Conservation (phyloP, 2,888 invertebrate species). For the Diaphora mendica region DNA sequence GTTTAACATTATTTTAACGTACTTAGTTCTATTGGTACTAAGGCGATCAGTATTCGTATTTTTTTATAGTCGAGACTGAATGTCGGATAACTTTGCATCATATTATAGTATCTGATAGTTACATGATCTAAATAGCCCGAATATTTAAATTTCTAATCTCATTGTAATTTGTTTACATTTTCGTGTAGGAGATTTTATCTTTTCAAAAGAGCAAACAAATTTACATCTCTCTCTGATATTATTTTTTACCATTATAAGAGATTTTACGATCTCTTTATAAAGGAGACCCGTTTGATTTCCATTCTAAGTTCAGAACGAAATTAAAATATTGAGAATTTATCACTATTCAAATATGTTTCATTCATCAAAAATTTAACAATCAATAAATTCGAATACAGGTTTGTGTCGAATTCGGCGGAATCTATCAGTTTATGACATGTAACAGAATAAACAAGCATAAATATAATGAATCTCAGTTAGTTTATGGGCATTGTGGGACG, state of each 20-base stretch:
- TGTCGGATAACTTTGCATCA: too few relatives aligned
- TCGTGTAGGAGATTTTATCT: not conserved
- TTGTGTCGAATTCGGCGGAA: constrained; percentile 41
- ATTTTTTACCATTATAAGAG: constrained; percentile 12
- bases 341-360: constrained; percentile 31
- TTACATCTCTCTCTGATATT: not conserved
- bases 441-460: constrained; percentile 65
- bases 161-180: not conserved
- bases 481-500: constrained; percentile 54
- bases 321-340: constrained; percentile 16
- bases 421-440: constrained; percentile 57
- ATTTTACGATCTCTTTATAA: constrained; percentile 15
- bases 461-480: constrained; percentile 62
- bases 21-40: too few relatives aligned
- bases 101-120: too few relatives aligned
- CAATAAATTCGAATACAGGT: constrained; percentile 33
- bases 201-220: not conserved
- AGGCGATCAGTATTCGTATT: too few relatives aligned
- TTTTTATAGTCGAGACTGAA: too few relatives aligned
- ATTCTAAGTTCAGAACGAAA: constrained; percentile 18
- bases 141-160: not conserved
- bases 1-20: too few relatives aligned
- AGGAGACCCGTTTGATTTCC: constrained; percentile 10
- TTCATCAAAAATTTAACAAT: constrained; percentile 45
- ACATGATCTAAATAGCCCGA: too few relatives aligned